A percentile compares a stretch with the other conserved stretches of the same genome.
Conservation (phyloP, 2,888 invertebrate genomes). For the Lasioglossum leucozonium region DNA sequence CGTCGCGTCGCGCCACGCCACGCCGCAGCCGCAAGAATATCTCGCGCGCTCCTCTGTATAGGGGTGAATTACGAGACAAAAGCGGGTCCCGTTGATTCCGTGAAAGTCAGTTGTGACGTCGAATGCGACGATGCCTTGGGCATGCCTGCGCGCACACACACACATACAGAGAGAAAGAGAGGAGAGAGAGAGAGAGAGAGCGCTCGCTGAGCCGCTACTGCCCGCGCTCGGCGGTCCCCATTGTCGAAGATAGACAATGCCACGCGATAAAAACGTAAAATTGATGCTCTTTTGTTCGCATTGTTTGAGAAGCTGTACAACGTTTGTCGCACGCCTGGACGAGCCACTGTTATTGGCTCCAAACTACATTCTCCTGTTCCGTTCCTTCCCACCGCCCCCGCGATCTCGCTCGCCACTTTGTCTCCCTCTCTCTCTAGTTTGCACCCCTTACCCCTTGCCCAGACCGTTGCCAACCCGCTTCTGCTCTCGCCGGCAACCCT, state of each 20-base stretch:
- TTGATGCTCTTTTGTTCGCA: conserved; percentile 83
- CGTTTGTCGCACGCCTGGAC: conserved; percentile 82
- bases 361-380: conserved; percentile 73
- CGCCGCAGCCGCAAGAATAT: conserved; percentile 41
- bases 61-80: conserved; percentile 52
- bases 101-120: conserved; percentile 57
- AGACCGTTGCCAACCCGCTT: conserved; percentile 50
- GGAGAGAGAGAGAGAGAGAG: not conserved
- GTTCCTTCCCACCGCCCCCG: conserved; percentile 31
- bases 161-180: not conserved
- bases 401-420: conserved; percentile 18
- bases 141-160: conserved; percentile 12
- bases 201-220: conserved; percentile 23
- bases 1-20: too few relatives aligned
- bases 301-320: conserved; percentile 82
- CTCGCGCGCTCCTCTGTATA: conserved; percentile 4
- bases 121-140: conserved; percentile 57
- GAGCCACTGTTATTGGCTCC: conserved; percentile 80
- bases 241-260: conserved; percentile 83
- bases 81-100: conserved; percentile 59
- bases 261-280: conserved; percentile 83
- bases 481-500: conserved; percentile 54
- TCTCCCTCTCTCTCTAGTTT: conserved; percentile 18
- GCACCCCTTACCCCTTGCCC: conserved; percentile 31
- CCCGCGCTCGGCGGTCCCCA: conserved; percentile 66